phyloP scores from a whole-genome alignment of 2,113 vertebrate species.

The Synchiropus splendidus region DNA sequence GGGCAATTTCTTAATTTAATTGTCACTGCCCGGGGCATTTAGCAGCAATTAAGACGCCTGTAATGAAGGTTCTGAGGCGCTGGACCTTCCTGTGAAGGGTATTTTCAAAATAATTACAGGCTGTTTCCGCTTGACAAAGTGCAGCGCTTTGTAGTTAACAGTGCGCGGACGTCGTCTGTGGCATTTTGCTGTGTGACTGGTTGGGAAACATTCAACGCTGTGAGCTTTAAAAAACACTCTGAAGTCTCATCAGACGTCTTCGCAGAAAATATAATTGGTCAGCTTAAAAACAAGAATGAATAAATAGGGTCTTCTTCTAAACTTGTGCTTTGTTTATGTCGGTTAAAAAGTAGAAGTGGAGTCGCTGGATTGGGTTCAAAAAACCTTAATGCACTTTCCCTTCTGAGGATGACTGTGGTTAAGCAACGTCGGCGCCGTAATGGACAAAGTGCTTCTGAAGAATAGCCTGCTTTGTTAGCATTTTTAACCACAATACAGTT shows the following conservation, averaged over 20 bases:
- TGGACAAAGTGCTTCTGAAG: conserved; percentile 36
- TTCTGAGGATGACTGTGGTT: conserved; percentile 33
- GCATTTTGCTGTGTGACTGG: no score
- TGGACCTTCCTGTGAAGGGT: conserved; percentile 7
- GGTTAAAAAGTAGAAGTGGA: conserved; percentile 10
- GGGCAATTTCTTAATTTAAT: no score
- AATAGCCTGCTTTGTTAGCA: conserved; percentile 35
- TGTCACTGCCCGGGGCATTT: neutral
- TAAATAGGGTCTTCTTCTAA: neutral
- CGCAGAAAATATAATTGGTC: no score
- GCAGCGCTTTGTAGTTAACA: conserved; percentile 11
- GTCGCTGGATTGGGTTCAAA: conserved; percentile 4
- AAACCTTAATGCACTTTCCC: conserved; percentile 32
- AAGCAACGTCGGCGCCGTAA: conserved; percentile 34
- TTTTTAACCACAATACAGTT: conserved; percentile 32
- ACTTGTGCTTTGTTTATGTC: neutral
- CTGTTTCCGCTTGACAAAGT: conserved; percentile 13
- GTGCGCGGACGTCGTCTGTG: no score
- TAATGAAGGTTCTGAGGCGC: neutral
- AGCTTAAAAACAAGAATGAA: neutral
- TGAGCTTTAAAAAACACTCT: no score
- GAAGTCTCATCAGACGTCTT: no score
- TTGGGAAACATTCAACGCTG: no score
- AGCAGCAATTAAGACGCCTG: neutral
- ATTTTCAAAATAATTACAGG: conserved; percentile 19